phyloP scores from a whole-genome alignment of 2,888 invertebrate genomes.

The Agapostemon virescens region DNA sequence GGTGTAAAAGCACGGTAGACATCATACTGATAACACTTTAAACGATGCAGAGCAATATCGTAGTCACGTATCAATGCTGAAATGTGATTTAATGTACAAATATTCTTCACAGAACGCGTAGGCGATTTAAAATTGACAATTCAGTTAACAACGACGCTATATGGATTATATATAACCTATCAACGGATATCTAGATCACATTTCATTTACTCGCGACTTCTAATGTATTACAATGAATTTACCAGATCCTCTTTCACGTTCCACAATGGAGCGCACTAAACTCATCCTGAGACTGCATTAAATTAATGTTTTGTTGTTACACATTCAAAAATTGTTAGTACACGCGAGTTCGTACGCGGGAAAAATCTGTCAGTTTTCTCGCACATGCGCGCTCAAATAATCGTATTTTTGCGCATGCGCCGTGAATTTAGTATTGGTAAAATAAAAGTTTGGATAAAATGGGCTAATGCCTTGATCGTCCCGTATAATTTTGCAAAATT shows the following conservation, averaged over 20 bases:
- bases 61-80: conserved; percentile 81
- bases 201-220: conserved; percentile 5
- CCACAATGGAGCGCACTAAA: conserved; percentile 68
- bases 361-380: conserved; percentile 56
- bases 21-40: conserved; percentile 85
- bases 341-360: conserved; percentile 57
- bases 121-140: background rate
- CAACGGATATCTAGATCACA: background rate
- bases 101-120: background rate
- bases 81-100: conserved; percentile 13
- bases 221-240: conserved; percentile 51
- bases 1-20: conserved; percentile 85
- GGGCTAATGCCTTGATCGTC: too few species aligned
- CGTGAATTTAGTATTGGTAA: too few species aligned
- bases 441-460: too few species aligned
- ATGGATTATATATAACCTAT: conserved; percentile 48
- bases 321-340: conserved; percentile 31
- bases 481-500: too few species aligned
- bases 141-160: background rate
- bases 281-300: conserved; percentile 70
- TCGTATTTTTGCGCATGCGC: too few species aligned
- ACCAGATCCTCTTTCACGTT: conserved; percentile 75
- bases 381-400: conserved; percentile 13
- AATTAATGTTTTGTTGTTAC: conserved; percentile 41
- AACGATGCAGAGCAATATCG: conserved; percentile 84